Base-by-base conservation (phyloP, 1,140 invertebrate species). In the Drosophila athabasca region DNA sequence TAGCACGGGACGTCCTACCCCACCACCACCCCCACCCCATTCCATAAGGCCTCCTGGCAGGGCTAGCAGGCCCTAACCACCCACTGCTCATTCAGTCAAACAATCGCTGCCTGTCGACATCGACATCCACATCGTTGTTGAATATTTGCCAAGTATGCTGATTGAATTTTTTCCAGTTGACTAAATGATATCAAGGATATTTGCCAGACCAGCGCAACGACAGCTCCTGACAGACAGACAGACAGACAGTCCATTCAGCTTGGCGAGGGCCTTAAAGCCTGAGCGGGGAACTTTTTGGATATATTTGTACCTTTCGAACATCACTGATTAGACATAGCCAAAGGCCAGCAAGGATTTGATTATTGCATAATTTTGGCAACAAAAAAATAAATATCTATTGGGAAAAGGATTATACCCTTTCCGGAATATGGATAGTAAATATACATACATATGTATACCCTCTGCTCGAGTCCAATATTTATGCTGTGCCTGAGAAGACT, bases 131-230 rank as follows among this genome's bases (percentile, higher is more conserved):
- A 67, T 51, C 73, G 39, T 62, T 75, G 79, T 84, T 88, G 88
- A 84, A 81, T 90, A 90, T 91, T 91, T 91, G 90, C 90, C 77
- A 90, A 90, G 90, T 90, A 91, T 91, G 81, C 90, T 91, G 90
- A 91, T 91, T 91, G 90, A 91, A 91, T 91, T 91, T 90, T 90
- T 91, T 91, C 89, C 90, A 88, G 82, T 90, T 91, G 90, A 90
- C 90, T 91, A 90, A 90, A 91, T 90, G 90, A 90, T 91, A 91
- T 91, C 90, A 91, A 91, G 90, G 89, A 91, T 91, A 90, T 91
- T 91, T 90, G 79, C 85, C 69, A 57, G 69, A 58, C 54, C 75
- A 67, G 74, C 61, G 64, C 61, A 46, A 35, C 62, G 43, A 46
- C 53, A 58, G 54, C 67, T 77, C 49, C 79, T 60, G 70, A 24